Base-by-base conservation (phyloP, 2,888 invertebrate species). In the Diabrotica balteata region DNA sequence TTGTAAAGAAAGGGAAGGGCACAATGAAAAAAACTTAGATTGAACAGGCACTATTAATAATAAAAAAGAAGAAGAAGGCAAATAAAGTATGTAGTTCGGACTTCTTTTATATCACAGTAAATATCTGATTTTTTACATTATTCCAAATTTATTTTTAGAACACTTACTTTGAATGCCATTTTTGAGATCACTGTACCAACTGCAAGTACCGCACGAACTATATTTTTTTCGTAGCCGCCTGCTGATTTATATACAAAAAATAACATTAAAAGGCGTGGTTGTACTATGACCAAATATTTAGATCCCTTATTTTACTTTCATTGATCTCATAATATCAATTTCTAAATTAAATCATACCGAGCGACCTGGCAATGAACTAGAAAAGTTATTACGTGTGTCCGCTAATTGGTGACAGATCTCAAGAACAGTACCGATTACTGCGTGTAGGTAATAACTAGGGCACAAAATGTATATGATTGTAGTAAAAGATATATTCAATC, bases 291-390 rank as follows among this genome's bases (percentile, higher is more conserved):
- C 32, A 32, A 32, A 32, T 32, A 5, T 32, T 47, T 47, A 47
- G 8, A 47, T 47, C 10, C 9, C 9, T 47, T 47, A 47, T 47
- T 46, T 47, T 47, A 47, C 4, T 47, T 10, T 47, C 47, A 47
- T 47, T 47, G 8, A 47, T 47, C 47, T 47, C 10, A 47, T 47
- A 47, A 47, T 47, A 47, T 6, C 9, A 47, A 47, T 47, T 47
- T 47, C 47, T 43, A 32, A 10, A 54, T 54, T 54, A 54, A 54
- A 54, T 54, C 43, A 54, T n/a, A 42, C 42, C 42, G 10, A 6
- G 5, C 42, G n/a, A 54, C n/a, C 9, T 54, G 54, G 32, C 54
- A 8, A 42, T 54, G 54, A 54, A 54, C 54, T 54, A 43, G 54
- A 54, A 54, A 54, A 54, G n/a, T 32, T 42, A 10, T 54, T 22